Evolutionary conservation across 2,888 invertebrate species (phyloP).

Genomic region (Nowickia ferox): DNA sequence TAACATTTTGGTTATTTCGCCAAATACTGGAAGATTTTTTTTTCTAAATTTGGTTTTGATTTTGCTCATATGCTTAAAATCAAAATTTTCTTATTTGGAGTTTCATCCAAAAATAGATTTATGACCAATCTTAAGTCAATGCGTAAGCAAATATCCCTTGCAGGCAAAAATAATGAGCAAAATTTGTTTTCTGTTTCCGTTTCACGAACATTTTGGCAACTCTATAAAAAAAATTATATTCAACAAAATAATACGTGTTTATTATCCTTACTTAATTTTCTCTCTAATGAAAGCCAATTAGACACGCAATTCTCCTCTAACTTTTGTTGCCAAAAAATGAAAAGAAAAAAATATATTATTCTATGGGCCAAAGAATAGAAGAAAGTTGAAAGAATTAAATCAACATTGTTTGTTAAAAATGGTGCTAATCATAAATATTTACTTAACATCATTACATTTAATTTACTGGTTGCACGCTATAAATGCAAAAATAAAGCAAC

Average conservation of each 20-base stretch:
- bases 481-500: constrained; percentile 7
- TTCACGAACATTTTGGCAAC: constrained; percentile 53
- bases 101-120: constrained; percentile 76
- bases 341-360: not conserved
- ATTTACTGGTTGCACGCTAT: constrained; percentile 81
- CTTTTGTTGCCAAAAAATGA: constrained; percentile 39
- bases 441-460: constrained; percentile 75
- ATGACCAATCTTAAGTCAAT: constrained; percentile 32
- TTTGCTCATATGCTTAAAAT: too few relatives aligned
- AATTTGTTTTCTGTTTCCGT: constrained; percentile 36
- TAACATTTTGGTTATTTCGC: too few relatives aligned
- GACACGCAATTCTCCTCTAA: constrained; percentile 60
- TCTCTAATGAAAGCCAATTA: constrained; percentile 66
- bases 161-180: not conserved
- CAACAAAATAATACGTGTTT: constrained; percentile 60
- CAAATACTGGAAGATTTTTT: too few relatives aligned
- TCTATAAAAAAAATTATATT: constrained; percentile 20
- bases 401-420: constrained; percentile 67
- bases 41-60: too few relatives aligned
- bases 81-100: constrained; percentile 76
- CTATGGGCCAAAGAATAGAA: constrained; percentile 49
- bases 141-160: not conserved
- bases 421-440: constrained; percentile 74
- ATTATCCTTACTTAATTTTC: constrained; percentile 58
- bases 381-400: constrained; percentile 66